Conservation (phyloP, 2,113 vertebrate species). For the Pseudopodoces humilis region DNA sequence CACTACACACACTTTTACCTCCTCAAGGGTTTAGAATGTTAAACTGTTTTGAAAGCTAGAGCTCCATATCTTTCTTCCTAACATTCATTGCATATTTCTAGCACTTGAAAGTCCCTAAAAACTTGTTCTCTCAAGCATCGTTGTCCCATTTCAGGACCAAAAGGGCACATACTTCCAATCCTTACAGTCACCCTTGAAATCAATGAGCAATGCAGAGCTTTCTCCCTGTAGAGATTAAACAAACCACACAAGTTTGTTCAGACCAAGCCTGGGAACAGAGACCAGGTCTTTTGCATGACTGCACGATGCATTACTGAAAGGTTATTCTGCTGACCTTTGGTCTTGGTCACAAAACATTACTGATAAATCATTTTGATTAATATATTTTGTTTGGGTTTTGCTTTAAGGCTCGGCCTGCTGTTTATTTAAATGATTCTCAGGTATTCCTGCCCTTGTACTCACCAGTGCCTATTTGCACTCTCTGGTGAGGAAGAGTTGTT, state of each 20-base stretch:
- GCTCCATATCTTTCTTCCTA: not conserved
- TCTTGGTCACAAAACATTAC: not conserved
- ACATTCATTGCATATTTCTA: not conserved
- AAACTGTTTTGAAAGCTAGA: not conserved
- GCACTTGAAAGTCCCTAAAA: not conserved
- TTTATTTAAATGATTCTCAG: not conserved
- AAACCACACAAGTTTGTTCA: not conserved
- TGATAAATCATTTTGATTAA: not conserved
- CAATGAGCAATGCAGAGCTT: not conserved
- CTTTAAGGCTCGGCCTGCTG: not conserved
- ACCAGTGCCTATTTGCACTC: not conserved
- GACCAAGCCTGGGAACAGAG: constrained; percentile 32
- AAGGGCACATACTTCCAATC: not conserved
- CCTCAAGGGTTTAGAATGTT: not conserved
- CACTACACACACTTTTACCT: not conserved
- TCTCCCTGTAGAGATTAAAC: not conserved
- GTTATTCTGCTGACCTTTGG: not conserved
- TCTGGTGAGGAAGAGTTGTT: not conserved
- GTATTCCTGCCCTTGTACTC: not conserved
- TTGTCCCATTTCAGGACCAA: not conserved
- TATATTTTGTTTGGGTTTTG: not conserved
- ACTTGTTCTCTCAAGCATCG: not conserved
- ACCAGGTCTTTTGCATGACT: constrained; percentile 22
- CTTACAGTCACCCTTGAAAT: not conserved
- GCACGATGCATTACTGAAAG: not conserved